Evolutionary conservation across 1,140 invertebrate species (phyloP).

Genomic region (Babylonia areolata): DNA sequence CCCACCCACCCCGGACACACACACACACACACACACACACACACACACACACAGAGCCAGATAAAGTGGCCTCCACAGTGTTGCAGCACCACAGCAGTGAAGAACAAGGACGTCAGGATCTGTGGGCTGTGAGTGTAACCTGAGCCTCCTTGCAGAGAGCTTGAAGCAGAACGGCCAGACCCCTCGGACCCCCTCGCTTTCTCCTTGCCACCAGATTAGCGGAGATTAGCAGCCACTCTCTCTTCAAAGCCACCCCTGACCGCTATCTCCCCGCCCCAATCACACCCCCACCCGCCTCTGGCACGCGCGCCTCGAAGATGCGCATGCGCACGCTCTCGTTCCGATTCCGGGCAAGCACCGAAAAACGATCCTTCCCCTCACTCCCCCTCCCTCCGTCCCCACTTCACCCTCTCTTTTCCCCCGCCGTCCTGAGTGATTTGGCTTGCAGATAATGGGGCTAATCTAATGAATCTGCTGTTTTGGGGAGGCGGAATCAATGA

Average conservation of each 20-base stretch:
- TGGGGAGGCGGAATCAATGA: slow-evolving; percentile 21
- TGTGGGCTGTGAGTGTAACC: not conserved
- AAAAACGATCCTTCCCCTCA: too few species aligned
- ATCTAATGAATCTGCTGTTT: slow-evolving; percentile 37
- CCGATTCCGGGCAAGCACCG: too few species aligned
- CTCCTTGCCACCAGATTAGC: slow-evolving; percentile 30
- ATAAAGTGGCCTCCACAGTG: too few species aligned
- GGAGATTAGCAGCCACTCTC: slow-evolving; percentile 32
- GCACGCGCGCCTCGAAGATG: slow-evolving; percentile 28
- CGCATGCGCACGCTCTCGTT: slow-evolving; percentile 7
- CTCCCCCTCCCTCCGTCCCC: too few species aligned
- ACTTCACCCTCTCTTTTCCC: not conserved
- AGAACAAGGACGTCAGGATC: too few species aligned
- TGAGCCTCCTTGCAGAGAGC: not conserved
- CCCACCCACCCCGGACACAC: too few species aligned
- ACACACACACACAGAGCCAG: too few species aligned
- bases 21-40: too few species aligned
- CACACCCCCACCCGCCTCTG: slow-evolving; percentile 30
- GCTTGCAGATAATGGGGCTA: slow-evolving; percentile 32
- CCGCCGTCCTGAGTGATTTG: not conserved
- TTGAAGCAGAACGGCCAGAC: not conserved
- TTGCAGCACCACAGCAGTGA: too few species aligned
- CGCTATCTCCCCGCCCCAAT: slow-evolving; percentile 32
- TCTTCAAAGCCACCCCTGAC: slow-evolving; percentile 29
- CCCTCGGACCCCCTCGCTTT: not conserved